phyloP scores from a whole-genome alignment of 2,888 invertebrate species.

The Tuberolachnus salignus region DNA sequence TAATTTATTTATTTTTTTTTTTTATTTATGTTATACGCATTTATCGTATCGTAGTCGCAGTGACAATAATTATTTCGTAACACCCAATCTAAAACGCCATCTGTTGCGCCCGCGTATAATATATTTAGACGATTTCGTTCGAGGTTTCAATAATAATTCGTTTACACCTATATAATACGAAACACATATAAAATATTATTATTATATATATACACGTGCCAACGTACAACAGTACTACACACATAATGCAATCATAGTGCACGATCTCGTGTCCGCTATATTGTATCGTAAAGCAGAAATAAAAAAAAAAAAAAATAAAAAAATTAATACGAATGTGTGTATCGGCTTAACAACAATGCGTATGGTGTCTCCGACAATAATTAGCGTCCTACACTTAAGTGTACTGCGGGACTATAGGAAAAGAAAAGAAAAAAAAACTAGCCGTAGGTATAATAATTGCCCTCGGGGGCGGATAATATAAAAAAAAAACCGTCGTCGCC shows the following conservation, averaged over 20 bases:
- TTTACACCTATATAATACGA: background rate
- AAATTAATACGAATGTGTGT: background rate
- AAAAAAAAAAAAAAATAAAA: background rate
- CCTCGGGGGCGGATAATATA: slow-evolving; percentile 43
- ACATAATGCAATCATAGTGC: slow-evolving; percentile 16
- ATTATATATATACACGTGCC: background rate
- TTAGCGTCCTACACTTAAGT: slow-evolving; percentile 38
- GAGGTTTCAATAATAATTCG: slow-evolving; percentile 7
- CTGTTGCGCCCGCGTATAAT: background rate
- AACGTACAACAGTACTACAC: too few species aligned
- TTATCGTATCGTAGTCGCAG: too few species aligned
- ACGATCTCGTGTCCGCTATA: slow-evolving; percentile 37
- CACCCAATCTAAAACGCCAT: background rate
- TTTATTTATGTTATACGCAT: too few species aligned
- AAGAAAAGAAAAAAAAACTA: slow-evolving; percentile 8
- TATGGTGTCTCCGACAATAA: background rate
- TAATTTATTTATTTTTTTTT: too few species aligned
- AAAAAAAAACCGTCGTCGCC: background rate
- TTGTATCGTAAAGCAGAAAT: background rate
- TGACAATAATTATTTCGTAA: too few species aligned
- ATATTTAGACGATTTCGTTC: background rate
- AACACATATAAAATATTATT: too few species aligned
- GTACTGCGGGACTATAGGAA: too few species aligned
- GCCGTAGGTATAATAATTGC: background rate
- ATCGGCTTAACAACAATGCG: slow-evolving; percentile 17